Conservation (phyloP, 2,888 invertebrate species). For the Horisme vitalbata region DNA sequence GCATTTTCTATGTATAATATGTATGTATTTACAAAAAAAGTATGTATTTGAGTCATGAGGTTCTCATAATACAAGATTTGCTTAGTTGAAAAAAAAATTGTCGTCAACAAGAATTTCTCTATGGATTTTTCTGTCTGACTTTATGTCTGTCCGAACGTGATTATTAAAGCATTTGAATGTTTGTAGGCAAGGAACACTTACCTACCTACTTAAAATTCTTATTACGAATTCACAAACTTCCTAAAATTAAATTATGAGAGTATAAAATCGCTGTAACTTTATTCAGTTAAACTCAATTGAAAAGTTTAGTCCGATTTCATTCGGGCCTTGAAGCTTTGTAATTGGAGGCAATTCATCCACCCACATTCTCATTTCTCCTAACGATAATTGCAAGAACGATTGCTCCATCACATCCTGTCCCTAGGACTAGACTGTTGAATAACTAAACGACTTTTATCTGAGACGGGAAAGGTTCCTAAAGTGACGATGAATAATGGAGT, state of each 20-base stretch:
- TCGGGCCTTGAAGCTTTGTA: constrained; percentile 9
- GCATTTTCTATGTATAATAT: no score
- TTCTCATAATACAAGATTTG: no score
- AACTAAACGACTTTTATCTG: constrained; percentile 5
- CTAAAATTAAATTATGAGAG: constrained; percentile 10
- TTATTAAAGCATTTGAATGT: no score
- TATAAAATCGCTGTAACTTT: constrained; percentile 15
- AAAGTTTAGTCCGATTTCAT: constrained; percentile 17
- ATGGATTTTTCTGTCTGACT: no score
- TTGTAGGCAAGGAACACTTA: no score
- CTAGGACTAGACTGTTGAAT: constrained; percentile 6
- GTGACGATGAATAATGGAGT: constrained; percentile 11
- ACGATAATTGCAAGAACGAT: constrained; percentile 8
- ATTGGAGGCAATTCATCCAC: constrained; percentile 24
- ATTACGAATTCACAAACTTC: constrained; percentile 15
- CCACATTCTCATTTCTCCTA: constrained; percentile 22
- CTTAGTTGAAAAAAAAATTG: no score
- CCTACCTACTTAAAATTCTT: no score
- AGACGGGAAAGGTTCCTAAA: constrained; percentile 3
- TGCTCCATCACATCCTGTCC: constrained; percentile 1
- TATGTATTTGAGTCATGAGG: no score
- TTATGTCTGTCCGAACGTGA: no score
- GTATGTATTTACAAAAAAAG: no score
- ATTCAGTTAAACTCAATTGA: constrained; percentile 9
- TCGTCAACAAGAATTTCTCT: no score